Percentiles rank a stretch among this genome's conserved stretches.
Conservation (phyloP, 2,113 vertebrate species). For the Engraulis encrasicolus region DNA sequence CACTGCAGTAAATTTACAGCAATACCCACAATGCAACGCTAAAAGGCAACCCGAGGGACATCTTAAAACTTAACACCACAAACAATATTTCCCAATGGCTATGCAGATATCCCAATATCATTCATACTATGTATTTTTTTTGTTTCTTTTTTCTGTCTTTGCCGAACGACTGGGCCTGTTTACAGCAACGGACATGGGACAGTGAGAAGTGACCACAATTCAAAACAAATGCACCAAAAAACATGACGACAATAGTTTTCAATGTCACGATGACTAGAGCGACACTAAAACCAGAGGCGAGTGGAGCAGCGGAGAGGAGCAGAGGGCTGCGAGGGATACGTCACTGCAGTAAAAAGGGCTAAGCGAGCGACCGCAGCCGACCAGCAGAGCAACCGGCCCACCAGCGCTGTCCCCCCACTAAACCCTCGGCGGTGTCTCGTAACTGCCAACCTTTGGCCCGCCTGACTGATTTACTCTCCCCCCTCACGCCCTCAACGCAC, state of each 20-base stretch:
- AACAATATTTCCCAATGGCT: not conserved
- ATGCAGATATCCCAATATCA: not conserved
- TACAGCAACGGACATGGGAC: not conserved
- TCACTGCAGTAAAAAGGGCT: not conserved
- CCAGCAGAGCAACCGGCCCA: not conserved
- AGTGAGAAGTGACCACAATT: not conserved
- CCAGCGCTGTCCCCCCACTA: conserved; percentile 1
- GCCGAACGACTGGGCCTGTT: too few species aligned
- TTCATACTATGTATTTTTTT: not conserved
- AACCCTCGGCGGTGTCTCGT: not conserved
- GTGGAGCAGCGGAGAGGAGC: not conserved
- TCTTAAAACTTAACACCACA: not conserved
- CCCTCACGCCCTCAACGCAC: not conserved
- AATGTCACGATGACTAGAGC: not conserved
- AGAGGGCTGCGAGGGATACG: not conserved
- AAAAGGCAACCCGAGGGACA: not conserved
- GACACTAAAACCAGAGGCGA: not conserved
- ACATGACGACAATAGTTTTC: not conserved
- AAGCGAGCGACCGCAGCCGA: not conserved
- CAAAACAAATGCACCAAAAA: not conserved
- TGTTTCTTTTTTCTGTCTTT: too few species aligned
- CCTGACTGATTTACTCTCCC: conserved; percentile 6
- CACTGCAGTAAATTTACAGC: too few species aligned
- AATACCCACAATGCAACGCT: too few species aligned
- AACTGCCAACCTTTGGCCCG: conserved; percentile 11